phyloP scores from a whole-genome alignment of 2,888 invertebrate genomes.

The Drosophila lutescens region DNA sequence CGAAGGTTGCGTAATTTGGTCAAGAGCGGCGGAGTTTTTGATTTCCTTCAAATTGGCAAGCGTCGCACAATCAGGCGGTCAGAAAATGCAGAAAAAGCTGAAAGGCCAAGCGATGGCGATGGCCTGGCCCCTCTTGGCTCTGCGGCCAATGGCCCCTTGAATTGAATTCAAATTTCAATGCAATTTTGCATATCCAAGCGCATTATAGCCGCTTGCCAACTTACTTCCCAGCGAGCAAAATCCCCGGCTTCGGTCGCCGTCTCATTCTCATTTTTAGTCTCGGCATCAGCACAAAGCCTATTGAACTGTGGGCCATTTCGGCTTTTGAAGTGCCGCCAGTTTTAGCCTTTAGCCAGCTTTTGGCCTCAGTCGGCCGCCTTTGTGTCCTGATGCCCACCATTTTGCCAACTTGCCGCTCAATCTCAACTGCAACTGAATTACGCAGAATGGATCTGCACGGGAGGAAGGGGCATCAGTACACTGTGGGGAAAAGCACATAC shows the following conservation, averaged over 20 bases:
- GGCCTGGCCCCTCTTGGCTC: neutral
- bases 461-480: slow-evolving; percentile 24
- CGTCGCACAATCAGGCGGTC: slow-evolving; percentile 67
- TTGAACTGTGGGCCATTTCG: slow-evolving; percentile 73
- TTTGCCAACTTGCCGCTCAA: slow-evolving; percentile 54
- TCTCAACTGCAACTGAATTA: slow-evolving; percentile 68
- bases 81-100: slow-evolving; percentile 6
- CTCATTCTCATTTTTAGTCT: neutral
- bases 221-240: slow-evolving; percentile 59
- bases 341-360: slow-evolving; percentile 52
- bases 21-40: slow-evolving; percentile 72
- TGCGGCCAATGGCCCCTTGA: slow-evolving; percentile 64
- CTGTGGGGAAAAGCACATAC: slow-evolving; percentile 1
- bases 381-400: slow-evolving; percentile 71
- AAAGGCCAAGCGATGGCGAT: slow-evolving; percentile 9
- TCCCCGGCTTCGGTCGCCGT: slow-evolving; percentile 1
- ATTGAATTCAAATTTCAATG: slow-evolving; percentile 83
- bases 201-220: slow-evolving; percentile 80
- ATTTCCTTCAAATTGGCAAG: slow-evolving; percentile 81
- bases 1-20: slow-evolving; percentile 77
- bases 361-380: slow-evolving; percentile 50
- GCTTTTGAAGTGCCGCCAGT: slow-evolving; percentile 70
- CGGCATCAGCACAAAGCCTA: slow-evolving; percentile 66
- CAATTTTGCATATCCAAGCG: slow-evolving; percentile 83
- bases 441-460: slow-evolving; percentile 57